Conservation (phyloP, 2,113 vertebrate genomes). For the Sorex fumeus region DNA sequence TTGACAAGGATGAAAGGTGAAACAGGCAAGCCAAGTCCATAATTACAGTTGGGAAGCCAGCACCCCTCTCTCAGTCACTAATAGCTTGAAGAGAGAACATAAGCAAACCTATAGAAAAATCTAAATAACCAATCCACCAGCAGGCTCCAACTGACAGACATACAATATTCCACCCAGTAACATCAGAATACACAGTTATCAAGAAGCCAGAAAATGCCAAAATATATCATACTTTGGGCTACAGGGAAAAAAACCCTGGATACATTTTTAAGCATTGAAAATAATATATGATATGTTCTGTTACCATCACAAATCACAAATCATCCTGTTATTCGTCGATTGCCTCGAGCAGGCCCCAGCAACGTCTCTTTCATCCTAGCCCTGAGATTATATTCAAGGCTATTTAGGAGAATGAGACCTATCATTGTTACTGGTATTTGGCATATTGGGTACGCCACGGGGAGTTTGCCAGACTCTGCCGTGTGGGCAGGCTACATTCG, state of each 20-base stretch:
- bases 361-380: too few species aligned
- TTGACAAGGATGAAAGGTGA: neutral
- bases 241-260: neutral
- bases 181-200: neutral
- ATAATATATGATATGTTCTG: neutral
- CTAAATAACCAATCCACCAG: neutral
- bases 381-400: too few species aligned
- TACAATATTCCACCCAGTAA: neutral
- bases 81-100: neutral
- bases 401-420: too few species aligned
- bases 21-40: neutral
- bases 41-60: neutral
- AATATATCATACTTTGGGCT: neutral
- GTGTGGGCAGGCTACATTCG: too few species aligned
- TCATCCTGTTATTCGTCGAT: too few species aligned
- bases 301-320: too few species aligned
- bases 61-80: neutral
- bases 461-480: too few species aligned
- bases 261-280: neutral
- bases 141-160: neutral
- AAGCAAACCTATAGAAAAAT: neutral
- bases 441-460: too few species aligned
- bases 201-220: neutral
- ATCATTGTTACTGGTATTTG: too few species aligned
- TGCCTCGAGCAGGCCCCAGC: too few species aligned